Evolutionary conservation across 1,140 invertebrate species (phyloP).

Genomic region (Drosophila grimshawi): DNA sequence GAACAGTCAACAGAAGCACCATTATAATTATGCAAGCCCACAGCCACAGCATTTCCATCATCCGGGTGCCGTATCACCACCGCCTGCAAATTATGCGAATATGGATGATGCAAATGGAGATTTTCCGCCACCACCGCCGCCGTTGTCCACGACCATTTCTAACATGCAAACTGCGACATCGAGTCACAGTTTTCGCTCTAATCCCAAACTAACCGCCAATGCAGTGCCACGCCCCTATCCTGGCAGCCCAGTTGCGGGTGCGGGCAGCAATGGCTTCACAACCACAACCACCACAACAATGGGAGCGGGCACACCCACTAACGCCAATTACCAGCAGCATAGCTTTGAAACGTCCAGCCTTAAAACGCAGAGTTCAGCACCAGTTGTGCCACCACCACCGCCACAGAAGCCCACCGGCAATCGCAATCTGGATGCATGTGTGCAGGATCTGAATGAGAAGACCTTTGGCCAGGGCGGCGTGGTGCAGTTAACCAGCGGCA

Average conservation of each 20-base stretch:
- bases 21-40: slow-evolving; percentile 74
- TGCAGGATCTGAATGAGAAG: slow-evolving; percentile 83
- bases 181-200: slow-evolving; percentile 76
- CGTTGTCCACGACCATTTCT: slow-evolving; percentile 78
- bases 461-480: slow-evolving; percentile 83
- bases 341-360: slow-evolving; percentile 78
- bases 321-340: slow-evolving; percentile 76
- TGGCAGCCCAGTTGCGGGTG: slow-evolving; percentile 65
- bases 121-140: slow-evolving; percentile 82
- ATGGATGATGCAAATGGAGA: slow-evolving; percentile 65
- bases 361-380: slow-evolving; percentile 69
- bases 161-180: slow-evolving; percentile 79
- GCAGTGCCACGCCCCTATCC: slow-evolving; percentile 83
- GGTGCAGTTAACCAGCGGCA: slow-evolving; percentile 72
- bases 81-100: slow-evolving; percentile 62
- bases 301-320: slow-evolving; percentile 66
- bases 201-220: slow-evolving; percentile 84
- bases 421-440: slow-evolving; percentile 81
- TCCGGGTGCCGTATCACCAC: slow-evolving; percentile 76
- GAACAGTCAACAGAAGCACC: slow-evolving; percentile 66
- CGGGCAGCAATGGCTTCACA: slow-evolving; percentile 67
- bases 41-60: slow-evolving; percentile 80
- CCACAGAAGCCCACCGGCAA: slow-evolving; percentile 72
- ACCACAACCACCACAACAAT: slow-evolving; percentile 31
- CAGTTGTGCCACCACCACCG: slow-evolving; percentile 48